A percentile compares a stretch with the other conserved stretches of the same genome.
Conservation (phyloP, 2,113 vertebrate species). For the Telmatochromis bifrenatus region DNA sequence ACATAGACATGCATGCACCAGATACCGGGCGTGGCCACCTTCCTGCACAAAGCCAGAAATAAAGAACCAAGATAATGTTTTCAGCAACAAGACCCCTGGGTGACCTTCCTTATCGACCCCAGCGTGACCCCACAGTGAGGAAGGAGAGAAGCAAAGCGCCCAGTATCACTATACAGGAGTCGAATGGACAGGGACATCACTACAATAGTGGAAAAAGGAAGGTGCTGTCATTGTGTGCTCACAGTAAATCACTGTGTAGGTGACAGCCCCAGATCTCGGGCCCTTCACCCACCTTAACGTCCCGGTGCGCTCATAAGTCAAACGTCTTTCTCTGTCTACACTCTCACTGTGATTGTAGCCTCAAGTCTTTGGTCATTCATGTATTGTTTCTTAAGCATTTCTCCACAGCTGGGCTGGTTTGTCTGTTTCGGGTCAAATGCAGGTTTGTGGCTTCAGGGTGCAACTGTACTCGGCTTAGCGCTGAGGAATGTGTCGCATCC, state of each 20-base stretch:
- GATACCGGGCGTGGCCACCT: conserved; percentile 67
- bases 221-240: conserved; percentile 43
- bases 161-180: conserved; percentile 55
- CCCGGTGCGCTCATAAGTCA: conserved; percentile 42
- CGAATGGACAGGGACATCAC: conserved; percentile 26
- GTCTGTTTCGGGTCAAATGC: conserved; percentile 39
- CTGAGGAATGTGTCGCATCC: conserved; percentile 42
- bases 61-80: conserved; percentile 67
- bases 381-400: conserved; percentile 46
- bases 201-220: conserved; percentile 54
- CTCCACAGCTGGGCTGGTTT: conserved; percentile 39
- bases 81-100: conserved; percentile 63
- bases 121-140: conserved; percentile 49
- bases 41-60: conserved; percentile 65
- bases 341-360: conserved; percentile 35
- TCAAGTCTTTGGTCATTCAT: conserved; percentile 38
- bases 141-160: conserved; percentile 41
- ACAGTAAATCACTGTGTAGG: conserved; percentile 48
- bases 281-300: conserved; percentile 27
- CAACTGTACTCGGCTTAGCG: conserved; percentile 29
- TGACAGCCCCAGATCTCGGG: conserved; percentile 40
- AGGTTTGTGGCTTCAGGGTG: conserved; percentile 52
- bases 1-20: conserved; percentile 53
- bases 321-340: conserved; percentile 21
- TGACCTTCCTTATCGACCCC: conserved; percentile 66